phyloP scores from a whole-genome alignment of 2,888 invertebrate species.

The Dromius quadrimaculatus region DNA sequence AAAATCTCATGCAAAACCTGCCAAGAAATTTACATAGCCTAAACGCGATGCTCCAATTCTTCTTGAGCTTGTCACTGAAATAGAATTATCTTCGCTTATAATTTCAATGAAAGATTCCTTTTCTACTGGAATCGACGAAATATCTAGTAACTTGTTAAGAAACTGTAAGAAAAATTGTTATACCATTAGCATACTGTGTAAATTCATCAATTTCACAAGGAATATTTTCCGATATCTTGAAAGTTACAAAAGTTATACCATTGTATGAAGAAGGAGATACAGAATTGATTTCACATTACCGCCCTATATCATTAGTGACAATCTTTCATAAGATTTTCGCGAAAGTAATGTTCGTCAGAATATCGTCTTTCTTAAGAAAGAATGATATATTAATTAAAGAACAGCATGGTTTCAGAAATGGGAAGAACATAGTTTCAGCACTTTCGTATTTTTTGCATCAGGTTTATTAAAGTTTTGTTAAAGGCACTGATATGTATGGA shows the following conservation, averaged over 20 bases:
- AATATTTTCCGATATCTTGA: background rate
- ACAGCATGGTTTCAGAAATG: constrained; percentile 15
- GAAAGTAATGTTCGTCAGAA: background rate
- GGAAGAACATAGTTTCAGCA: no score
- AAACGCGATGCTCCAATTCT: no score
- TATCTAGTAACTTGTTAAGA: background rate
- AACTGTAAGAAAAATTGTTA: background rate
- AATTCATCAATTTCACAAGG: background rate
- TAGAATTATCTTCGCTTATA: background rate
- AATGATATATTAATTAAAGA: constrained; percentile 6
- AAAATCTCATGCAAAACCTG: background rate
- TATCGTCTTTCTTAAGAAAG: background rate
- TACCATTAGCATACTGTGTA: background rate
- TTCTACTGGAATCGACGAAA: background rate
- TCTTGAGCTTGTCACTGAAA: background rate
- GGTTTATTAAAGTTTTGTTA: no score
- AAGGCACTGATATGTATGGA: no score
- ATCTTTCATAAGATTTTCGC: constrained; percentile 13
- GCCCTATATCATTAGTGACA: background rate
- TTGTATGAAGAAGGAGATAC: background rate
- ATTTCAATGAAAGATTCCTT: background rate
- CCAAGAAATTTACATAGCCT: background rate
- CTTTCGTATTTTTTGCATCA: no score
- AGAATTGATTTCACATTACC: background rate
- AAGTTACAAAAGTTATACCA: background rate